Conservation (phyloP, 2,797 vertebrate species). For the Ctenosaura bakeri region DNA sequence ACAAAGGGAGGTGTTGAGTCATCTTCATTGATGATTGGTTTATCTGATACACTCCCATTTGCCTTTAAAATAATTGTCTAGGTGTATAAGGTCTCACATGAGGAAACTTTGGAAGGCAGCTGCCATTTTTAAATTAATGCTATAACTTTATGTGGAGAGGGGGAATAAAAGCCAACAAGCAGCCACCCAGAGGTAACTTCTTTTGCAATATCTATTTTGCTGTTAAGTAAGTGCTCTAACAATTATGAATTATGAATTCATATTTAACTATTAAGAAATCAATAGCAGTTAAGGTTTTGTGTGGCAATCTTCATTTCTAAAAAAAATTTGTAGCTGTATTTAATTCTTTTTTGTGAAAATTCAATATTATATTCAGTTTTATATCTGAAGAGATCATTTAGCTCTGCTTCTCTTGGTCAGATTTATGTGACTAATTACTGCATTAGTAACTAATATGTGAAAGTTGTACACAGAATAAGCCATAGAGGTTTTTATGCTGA, state of each 20-base stretch:
- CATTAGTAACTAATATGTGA: constrained; percentile 27
- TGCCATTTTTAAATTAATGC: constrained; percentile 64
- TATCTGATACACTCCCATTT: constrained; percentile 82
- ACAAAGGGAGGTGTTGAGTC: constrained; percentile 78
- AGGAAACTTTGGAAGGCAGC: constrained; percentile 73
- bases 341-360: constrained; percentile 38
- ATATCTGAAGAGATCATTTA: constrained; percentile 48
- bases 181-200: constrained; percentile 75
- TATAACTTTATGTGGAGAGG: constrained; percentile 42
- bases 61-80: constrained; percentile 82
- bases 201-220: constrained; percentile 44
- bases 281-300: constrained; percentile 36
- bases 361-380: not conserved
- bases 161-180: constrained; percentile 26
- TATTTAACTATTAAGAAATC: constrained; percentile 34
- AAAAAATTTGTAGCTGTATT: constrained; percentile 27
- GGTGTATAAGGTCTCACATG: constrained; percentile 66
- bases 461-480: constrained; percentile 13
- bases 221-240: constrained; percentile 37
- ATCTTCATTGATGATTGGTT: constrained; percentile 82
- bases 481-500: constrained; percentile 26
- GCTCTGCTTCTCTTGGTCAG: constrained; percentile 39
- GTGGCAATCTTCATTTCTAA: not conserved
- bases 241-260: constrained; percentile 34
- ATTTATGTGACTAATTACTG: constrained; percentile 41